Evolutionary conservation across 1,140 invertebrate species (phyloP).

Genomic region (Meloidogyne hapla): DNA sequence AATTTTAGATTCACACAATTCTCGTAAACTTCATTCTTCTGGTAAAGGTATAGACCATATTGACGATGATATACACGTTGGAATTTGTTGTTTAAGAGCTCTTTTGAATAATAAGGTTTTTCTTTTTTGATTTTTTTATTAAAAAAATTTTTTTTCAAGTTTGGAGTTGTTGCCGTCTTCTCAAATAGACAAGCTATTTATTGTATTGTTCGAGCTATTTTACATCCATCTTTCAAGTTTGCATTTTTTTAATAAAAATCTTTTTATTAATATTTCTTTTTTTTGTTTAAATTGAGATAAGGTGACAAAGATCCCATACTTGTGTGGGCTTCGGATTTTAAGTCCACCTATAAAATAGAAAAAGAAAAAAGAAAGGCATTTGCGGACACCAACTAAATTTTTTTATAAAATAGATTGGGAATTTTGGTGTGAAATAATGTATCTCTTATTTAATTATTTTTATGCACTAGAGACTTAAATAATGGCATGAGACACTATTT

Average conservation of each 20-base stretch:
- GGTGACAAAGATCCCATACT: too few species aligned
- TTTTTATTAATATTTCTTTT: neutral
- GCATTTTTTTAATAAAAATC: conserved; percentile 27
- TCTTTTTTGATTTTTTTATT: neutral
- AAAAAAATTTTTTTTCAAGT: conserved; percentile 2
- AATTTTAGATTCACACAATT: neutral
- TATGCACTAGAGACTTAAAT: too few species aligned
- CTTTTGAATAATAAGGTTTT: conserved; percentile 99
- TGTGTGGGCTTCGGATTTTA: too few species aligned
- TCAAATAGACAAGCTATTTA: conserved; percentile 96
- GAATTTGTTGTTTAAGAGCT: conserved; percentile 95
- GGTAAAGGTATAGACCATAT: conserved; percentile 68
- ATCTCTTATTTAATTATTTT: too few species aligned
- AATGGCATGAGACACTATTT: too few species aligned
- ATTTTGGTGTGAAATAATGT: too few species aligned
- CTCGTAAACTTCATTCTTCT: conserved; percentile 3
- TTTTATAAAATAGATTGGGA: too few species aligned
- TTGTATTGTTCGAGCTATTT: conserved; percentile 91
- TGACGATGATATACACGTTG: conserved; percentile 97
- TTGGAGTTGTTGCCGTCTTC: conserved; percentile 73
- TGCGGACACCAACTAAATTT: too few species aligned
- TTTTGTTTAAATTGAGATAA: conserved; percentile 49
- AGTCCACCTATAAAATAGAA: too few species aligned
- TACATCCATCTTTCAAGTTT: conserved; percentile 87
- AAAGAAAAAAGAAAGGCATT: too few species aligned